phyloP scores from a whole-genome alignment of 2,888 invertebrate genomes.

The Empis livida region DNA sequence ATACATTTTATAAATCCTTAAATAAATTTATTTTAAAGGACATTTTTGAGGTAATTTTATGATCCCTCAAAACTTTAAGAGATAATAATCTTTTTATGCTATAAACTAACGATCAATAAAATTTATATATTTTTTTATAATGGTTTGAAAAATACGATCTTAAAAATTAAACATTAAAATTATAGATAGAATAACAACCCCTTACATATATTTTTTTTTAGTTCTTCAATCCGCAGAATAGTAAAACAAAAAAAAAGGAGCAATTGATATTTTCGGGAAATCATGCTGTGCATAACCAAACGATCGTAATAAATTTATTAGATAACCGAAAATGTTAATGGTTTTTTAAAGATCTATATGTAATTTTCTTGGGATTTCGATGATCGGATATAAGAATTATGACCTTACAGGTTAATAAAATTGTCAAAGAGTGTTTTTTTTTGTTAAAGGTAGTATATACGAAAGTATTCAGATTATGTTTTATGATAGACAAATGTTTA shows the following conservation, averaged over 20 bases:
- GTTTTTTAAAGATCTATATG: background rate
- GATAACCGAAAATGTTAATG: background rate
- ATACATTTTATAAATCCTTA: too few species aligned
- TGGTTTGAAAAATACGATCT: too few species aligned
- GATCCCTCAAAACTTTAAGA: too few species aligned
- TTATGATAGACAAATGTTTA: background rate
- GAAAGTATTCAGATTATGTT: background rate
- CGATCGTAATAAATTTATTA: background rate
- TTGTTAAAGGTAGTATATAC: too few species aligned
- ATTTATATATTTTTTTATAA: too few species aligned
- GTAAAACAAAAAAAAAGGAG: background rate
- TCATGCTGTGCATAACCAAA: background rate
- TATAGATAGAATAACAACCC: too few species aligned
- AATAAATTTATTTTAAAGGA: too few species aligned
- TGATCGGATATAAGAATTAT: background rate
- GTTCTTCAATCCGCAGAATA: background rate
- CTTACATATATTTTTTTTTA: too few species aligned
- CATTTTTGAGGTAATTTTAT: too few species aligned
- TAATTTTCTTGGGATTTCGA: background rate
- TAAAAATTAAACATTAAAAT: too few species aligned
- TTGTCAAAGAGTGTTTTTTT: slow-evolving; percentile 1
- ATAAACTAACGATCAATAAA: too few species aligned
- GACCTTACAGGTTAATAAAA: background rate
- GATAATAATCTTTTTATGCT: too few species aligned
- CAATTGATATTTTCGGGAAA: background rate